Evolutionary conservation across 2,113 vertebrate species (phyloP).

Genomic region (Actenoides lindsayi): DNA sequence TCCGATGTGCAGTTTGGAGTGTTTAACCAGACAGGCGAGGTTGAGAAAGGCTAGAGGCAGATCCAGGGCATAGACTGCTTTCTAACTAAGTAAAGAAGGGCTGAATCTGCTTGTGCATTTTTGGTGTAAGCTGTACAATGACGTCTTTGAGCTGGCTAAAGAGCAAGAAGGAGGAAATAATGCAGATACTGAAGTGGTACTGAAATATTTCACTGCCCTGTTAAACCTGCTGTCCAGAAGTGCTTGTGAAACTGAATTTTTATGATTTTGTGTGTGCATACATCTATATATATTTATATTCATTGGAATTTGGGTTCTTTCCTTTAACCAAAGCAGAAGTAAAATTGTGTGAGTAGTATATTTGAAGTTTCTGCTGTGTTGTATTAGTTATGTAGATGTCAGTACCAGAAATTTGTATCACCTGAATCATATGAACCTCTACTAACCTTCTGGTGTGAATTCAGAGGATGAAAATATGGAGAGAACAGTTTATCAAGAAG

Average conservation of each 20-base stretch:
- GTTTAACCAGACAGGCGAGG: not conserved
- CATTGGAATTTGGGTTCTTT: not conserved
- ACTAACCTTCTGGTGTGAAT: not conserved
- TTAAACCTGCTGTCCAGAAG: not conserved
- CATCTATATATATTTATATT: not conserved
- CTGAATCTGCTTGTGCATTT: not conserved
- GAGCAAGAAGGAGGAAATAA: not conserved
- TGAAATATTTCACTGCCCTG: not conserved
- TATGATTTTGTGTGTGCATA: not conserved
- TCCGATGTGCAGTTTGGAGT: not conserved
- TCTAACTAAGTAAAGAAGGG: not conserved
- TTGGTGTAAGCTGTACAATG: not conserved
- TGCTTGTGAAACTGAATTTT: not conserved
- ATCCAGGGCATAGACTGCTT: not conserved
- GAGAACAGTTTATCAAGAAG: not conserved
- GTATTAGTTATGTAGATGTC: not conserved
- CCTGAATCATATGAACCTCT: not conserved
- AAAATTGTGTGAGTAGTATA: not conserved
- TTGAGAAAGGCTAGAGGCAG: not conserved
- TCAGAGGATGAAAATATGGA: not conserved
- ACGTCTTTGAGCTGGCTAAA: not conserved
- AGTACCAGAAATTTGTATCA: not conserved
- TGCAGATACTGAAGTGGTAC: not conserved
- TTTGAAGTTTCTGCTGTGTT: not conserved
- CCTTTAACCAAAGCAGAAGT: not conserved